Percentiles rank a stretch among this genome's conserved stretches.
phyloP scores from a whole-genome alignment of 2,888 invertebrate species.

The Sylvicola cinctus region DNA sequence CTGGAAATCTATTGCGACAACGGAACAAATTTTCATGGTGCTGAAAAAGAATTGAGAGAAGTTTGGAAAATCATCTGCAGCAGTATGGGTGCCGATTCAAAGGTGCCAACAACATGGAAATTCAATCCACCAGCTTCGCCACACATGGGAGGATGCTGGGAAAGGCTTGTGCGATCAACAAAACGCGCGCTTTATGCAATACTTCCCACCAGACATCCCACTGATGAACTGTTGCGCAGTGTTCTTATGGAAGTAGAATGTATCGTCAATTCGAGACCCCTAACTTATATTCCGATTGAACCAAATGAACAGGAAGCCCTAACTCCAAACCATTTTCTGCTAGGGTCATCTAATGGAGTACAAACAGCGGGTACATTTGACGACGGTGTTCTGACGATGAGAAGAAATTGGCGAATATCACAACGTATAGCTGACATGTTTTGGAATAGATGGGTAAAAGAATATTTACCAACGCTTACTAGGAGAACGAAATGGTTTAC shows the following conservation, averaged over 20 bases:
- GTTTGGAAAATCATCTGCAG: background rate
- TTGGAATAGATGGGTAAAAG: conserved; percentile 7
- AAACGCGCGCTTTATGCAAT: conserved; percentile 1
- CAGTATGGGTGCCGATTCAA: background rate
- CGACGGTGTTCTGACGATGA: background rate
- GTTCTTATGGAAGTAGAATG: background rate
- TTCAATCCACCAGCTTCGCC: conserved; percentile 2
- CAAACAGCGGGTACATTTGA: conserved; percentile 7
- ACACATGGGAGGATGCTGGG: conserved; percentile 9
- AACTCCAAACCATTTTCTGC: conserved; percentile 12
- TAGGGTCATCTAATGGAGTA: conserved; percentile 8
- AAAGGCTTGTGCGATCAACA: conserved; percentile 6
- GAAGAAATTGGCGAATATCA: conserved; percentile 5
- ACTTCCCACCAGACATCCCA: background rate
- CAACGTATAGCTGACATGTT: conserved; percentile 7
- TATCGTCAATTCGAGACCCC: conserved; percentile 1
- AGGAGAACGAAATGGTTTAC: conserved; percentile 6
- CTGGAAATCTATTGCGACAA: conserved; percentile 11
- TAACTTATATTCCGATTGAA: conserved; percentile 2
- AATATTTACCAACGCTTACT: conserved; percentile 2
- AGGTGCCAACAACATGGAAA: background rate
- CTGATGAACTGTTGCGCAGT: background rate
- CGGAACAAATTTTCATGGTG: conserved; percentile 15
- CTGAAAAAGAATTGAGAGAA: conserved; percentile 5
- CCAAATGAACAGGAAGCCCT: conserved; percentile 9